Conservation (phyloP, 2,888 invertebrate species). For the Nomada fucata region DNA sequence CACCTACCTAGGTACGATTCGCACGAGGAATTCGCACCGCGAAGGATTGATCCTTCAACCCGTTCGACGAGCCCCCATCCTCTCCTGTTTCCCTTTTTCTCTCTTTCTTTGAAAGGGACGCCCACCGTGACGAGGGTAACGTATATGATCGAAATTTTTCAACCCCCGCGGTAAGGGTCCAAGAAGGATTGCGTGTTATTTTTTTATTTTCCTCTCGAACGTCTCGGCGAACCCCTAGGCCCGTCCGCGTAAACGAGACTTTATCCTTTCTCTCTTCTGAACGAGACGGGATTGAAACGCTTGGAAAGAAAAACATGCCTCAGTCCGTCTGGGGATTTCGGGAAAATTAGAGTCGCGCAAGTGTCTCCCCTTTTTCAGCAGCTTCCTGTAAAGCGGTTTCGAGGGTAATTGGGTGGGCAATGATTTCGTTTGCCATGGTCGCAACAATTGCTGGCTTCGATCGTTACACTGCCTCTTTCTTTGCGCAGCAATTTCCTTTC, state of each 20-base stretch:
- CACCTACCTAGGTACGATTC: conserved; percentile 36
- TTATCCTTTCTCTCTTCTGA: conserved; percentile 20
- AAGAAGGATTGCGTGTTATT: not conserved
- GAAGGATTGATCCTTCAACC: conserved; percentile 41
- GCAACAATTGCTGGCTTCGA: too few relatives aligned
- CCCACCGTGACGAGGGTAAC: conserved; percentile 35
- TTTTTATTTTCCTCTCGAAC: not conserved
- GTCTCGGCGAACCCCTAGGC: not conserved
- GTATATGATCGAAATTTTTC: conserved; percentile 33
- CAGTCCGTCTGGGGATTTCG: conserved; percentile 1
- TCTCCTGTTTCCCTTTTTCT: not conserved
- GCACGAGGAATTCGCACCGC: conserved; percentile 26
- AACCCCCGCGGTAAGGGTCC: not conserved
- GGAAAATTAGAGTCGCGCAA: conserved; percentile 5
- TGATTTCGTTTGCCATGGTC: too few relatives aligned
- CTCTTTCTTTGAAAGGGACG: not conserved
- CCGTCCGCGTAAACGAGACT: conserved; percentile 11
- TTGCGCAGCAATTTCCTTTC: not conserved
- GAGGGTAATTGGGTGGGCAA: not conserved
- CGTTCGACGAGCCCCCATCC: conserved; percentile 2
- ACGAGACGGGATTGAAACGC: conserved; percentile 31
- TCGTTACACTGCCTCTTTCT: not conserved
- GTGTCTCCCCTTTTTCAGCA: too few relatives aligned
- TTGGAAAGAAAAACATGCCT: not conserved
- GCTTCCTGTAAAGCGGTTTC: not conserved